Percentiles rank a stretch among this genome's conserved stretches.
These are phyloP conservation scores for Sminthopsis crassicaudata DNA, from an alignment of 2,113 vertebrate species.

Conservation along the genomic window DNA sequence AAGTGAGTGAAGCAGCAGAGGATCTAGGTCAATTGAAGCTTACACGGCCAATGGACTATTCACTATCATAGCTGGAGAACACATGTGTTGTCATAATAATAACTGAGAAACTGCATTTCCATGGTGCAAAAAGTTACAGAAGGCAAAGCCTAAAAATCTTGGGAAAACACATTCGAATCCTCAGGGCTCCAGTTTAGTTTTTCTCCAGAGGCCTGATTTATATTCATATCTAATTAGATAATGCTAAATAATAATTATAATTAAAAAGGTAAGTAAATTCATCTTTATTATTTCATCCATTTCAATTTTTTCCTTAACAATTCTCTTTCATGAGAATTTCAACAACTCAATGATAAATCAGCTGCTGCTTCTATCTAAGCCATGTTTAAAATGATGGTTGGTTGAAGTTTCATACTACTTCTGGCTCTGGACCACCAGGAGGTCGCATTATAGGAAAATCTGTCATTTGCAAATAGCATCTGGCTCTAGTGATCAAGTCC, in stretches of 20 bases:
- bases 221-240: constrained; percentile 22
- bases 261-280: not conserved
- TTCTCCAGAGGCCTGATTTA: constrained; percentile 29
- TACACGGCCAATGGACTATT: not conserved
- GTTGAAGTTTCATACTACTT: not conserved
- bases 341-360: not conserved
- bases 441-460: not conserved
- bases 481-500: not conserved
- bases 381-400: not conserved
- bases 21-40: fast-evolving
- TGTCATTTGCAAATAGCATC: not conserved
- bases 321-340: not conserved
- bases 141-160: fast-evolving
- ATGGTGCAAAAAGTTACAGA: not conserved
- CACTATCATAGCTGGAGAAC: not conserved
- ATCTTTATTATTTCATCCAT: not conserved
- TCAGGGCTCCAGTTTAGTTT: not conserved
- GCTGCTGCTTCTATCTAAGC: not conserved
- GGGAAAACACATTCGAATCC: not conserved
- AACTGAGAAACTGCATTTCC: not conserved
- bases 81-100: not conserved
- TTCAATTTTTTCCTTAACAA: constrained; percentile 19
- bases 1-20: fast-evolving
- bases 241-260: not conserved
- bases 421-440: not conserved